phyloP scores from a whole-genome alignment of 2,113 vertebrate genomes.

The Equus przewalskii region DNA sequence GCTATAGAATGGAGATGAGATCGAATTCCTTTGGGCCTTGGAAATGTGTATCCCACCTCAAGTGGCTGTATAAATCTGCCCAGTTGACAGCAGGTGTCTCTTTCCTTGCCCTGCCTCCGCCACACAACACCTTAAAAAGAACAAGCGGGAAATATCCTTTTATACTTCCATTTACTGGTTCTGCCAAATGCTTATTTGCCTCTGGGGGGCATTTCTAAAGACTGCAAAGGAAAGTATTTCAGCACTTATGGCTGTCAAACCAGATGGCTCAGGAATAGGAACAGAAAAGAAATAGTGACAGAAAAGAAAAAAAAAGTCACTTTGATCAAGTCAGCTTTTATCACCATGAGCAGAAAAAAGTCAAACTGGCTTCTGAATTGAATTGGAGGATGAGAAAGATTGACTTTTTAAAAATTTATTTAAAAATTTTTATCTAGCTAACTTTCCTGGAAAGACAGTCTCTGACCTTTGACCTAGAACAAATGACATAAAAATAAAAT shows the following conservation, averaged over 20 bases:
- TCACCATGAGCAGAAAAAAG: neutral
- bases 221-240: slow-evolving; percentile 55
- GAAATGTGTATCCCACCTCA: slow-evolving; percentile 17
- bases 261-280: slow-evolving; percentile 52
- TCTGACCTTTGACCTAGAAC: slow-evolving; percentile 21
- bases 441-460: neutral
- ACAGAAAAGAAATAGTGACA: neutral
- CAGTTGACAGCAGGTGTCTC: neutral
- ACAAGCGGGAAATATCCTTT: slow-evolving; percentile 31
- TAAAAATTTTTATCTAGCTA: neutral
- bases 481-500: slow-evolving; percentile 38
- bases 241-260: slow-evolving; percentile 44
- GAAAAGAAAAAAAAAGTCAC: neutral
- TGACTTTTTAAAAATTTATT: neutral
- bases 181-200: slow-evolving; percentile 66
- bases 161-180: slow-evolving; percentile 50
- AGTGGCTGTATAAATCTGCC: slow-evolving; percentile 64
- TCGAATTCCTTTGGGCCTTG: slow-evolving; percentile 47
- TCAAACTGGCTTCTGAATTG: neutral
- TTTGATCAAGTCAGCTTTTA: slow-evolving; percentile 38
- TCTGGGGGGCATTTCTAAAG: slow-evolving; percentile 72
- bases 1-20: slow-evolving; percentile 46
- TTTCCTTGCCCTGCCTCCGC: neutral
- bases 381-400: neutral
- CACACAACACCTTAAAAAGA: neutral